phyloP scores from a whole-genome alignment of 2,888 invertebrate genomes.

The Tetranychus piercei region DNA sequence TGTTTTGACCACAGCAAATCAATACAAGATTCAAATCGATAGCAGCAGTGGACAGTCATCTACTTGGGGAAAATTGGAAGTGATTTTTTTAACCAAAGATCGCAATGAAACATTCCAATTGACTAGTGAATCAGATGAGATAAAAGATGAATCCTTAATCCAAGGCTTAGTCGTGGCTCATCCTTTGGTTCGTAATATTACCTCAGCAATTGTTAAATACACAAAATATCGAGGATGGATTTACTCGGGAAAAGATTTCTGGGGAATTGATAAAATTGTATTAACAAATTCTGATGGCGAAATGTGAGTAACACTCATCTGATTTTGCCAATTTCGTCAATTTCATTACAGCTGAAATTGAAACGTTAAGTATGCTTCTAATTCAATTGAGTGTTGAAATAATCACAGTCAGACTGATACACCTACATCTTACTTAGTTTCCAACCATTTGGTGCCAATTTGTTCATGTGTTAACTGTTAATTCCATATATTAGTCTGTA shows the following conservation, averaged over 20 bases:
- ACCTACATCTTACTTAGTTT: no score
- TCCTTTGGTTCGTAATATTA: conserved; percentile 48
- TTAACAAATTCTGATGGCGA: conserved; percentile 61
- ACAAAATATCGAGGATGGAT: conserved; percentile 79
- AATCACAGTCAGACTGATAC: no score
- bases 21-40: conserved; percentile 63
- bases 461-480: no score
- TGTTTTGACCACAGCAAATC: conserved; percentile 31
- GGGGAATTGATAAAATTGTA: conserved; percentile 62
- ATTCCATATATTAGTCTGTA: no score
- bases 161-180: conserved; percentile 55
- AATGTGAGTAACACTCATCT: conserved; percentile 1
- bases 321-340: no score
- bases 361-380: no score
- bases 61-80: conserved; percentile 52
- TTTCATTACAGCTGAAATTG: no score
- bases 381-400: no score
- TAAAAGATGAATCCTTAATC: conserved; percentile 17
- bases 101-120: conserved; percentile 67
- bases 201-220: conserved; percentile 55
- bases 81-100: conserved; percentile 47
- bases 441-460: no score
- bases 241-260: conserved; percentile 56
- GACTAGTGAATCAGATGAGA: conserved; percentile 26
- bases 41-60: conserved; percentile 44